These are phyloP conservation scores for Ctenicera cuprea DNA, from an alignment of 2,888 invertebrate genomes.

Conservation along the genomic window DNA sequence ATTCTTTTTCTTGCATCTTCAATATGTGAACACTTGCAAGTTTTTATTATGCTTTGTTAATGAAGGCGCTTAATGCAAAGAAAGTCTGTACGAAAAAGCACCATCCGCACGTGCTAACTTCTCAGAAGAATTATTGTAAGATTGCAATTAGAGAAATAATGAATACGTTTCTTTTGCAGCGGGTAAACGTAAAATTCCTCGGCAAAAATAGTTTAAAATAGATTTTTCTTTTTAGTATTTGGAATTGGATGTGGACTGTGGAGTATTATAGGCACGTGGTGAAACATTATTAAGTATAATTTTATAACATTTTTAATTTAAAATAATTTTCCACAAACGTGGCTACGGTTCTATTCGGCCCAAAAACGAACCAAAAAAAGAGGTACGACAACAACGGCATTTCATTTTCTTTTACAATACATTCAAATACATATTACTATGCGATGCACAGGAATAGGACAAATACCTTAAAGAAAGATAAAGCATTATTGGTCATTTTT, in stretches of 20 bases:
- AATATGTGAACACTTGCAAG: slow-evolving; percentile 31
- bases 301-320: no score
- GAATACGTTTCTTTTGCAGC: neutral
- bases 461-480: slow-evolving; percentile 41
- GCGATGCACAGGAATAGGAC: neutral
- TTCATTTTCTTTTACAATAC: slow-evolving; percentile 13
- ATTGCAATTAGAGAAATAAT: neutral
- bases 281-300: no score
- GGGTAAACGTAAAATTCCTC: no score
- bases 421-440: slow-evolving; percentile 13
- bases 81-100: slow-evolving; percentile 8
- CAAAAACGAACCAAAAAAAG: no score
- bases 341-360: no score
- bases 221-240: no score
- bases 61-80: slow-evolving; percentile 19
- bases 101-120: slow-evolving; percentile 17
- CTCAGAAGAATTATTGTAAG: neutral
- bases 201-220: no score
- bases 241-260: no score
- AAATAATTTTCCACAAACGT: no score
- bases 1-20: slow-evolving; percentile 17
- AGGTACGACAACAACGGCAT: no score
- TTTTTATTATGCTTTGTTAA: slow-evolving; percentile 32
- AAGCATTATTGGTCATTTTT: slow-evolving; percentile 52
- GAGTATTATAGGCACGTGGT: no score